A percentile compares a stretch with the other conserved stretches of the same genome.
phyloP scores from a whole-genome alignment of 2,888 invertebrate genomes.

The Harpagoxenus sublaevis region DNA sequence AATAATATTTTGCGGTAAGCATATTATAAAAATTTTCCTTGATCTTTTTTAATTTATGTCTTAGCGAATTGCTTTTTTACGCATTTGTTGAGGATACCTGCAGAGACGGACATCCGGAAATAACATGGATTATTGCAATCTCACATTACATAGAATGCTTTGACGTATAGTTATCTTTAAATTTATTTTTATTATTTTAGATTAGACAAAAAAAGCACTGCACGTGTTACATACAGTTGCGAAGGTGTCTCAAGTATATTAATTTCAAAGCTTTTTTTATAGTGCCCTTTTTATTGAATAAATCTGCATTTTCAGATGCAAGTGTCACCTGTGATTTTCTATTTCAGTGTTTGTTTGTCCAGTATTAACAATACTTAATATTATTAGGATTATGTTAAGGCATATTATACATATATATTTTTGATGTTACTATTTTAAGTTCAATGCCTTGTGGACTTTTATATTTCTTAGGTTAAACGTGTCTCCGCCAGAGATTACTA shows the following conservation, averaged over 20 bases:
- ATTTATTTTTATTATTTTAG: slow-evolving; percentile 73
- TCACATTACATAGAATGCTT: slow-evolving; percentile 64
- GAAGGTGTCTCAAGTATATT: slow-evolving; percentile 64
- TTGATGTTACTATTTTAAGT: slow-evolving; percentile 66
- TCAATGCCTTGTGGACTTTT: slow-evolving; percentile 50
- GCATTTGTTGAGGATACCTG: slow-evolving; percentile 57
- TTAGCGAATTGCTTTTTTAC: slow-evolving; percentile 67
- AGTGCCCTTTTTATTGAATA: slow-evolving; percentile 65
- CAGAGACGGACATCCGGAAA: slow-evolving; percentile 64
- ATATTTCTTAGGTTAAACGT: slow-evolving; percentile 57
- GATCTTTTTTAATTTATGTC: slow-evolving; percentile 65
- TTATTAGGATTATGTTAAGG: slow-evolving; percentile 64
- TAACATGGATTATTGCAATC: slow-evolving; percentile 55
- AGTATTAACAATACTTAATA: slow-evolving; percentile 66
- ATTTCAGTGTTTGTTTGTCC: slow-evolving; percentile 70
- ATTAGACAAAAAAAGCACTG: slow-evolving; percentile 57
- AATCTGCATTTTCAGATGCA: slow-evolving; percentile 70
- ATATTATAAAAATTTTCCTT: slow-evolving; percentile 54
- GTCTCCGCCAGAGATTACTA: not conserved
- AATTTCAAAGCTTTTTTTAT: slow-evolving; percentile 69
- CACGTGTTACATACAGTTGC: slow-evolving; percentile 59
- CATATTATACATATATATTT: slow-evolving; percentile 61
- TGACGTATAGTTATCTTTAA: slow-evolving; percentile 57
- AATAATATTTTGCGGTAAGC: slow-evolving; percentile 67
- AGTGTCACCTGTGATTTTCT: slow-evolving; percentile 63